Evolutionary conservation across 2,113 vertebrate genomes (phyloP), one percentile per base, ranked within the genome.

Genomic region (Nycticryphes semicollaris): DNA sequence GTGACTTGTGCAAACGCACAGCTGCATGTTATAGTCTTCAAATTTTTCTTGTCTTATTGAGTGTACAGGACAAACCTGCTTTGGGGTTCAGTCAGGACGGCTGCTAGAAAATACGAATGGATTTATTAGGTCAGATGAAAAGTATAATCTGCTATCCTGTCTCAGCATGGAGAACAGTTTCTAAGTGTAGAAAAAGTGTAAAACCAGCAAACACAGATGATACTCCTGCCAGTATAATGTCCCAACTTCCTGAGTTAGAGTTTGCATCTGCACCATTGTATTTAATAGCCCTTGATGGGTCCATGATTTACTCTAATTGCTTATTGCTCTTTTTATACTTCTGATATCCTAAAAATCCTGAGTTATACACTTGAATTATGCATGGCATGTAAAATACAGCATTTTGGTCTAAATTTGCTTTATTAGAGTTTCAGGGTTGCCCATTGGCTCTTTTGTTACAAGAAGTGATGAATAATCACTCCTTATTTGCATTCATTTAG

Each of bases 391-490:
- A 91, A 92, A 95, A 78, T 33, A 63, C 4, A 91, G 35, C 19
- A 63, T 90, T 88, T 92, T 63, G 14, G 59, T 84, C 92, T 76
- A 84, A 81, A 84, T 72, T 87, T 84, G 51, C 21, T 90, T 77
- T 78, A 60, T 89, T 30, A 75, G 64, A 78, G 54, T 94, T 88
- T 86, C 88, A 86, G n/a, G n/a, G 79, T 50, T 93, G 68, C 64
- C 90, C 73, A 90, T 56, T 96, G 94, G 56, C 72, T 90, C 47
- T 70, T 84, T 76, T 81, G 51, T 89, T 93, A 74, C 1, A 9
- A 93, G 59, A 89, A 31, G 37, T 81, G 69, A 95, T 94, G 96
- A 94, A 93, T 93, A 94, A 94, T 96, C 64, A 93, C 47, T 84
- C 64, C 30, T 67, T 63, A 95, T 95, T 95, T 94, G 68, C 86